Conservation (phyloP, 2,113 vertebrate genomes). For the Macrotis lagotis region DNA sequence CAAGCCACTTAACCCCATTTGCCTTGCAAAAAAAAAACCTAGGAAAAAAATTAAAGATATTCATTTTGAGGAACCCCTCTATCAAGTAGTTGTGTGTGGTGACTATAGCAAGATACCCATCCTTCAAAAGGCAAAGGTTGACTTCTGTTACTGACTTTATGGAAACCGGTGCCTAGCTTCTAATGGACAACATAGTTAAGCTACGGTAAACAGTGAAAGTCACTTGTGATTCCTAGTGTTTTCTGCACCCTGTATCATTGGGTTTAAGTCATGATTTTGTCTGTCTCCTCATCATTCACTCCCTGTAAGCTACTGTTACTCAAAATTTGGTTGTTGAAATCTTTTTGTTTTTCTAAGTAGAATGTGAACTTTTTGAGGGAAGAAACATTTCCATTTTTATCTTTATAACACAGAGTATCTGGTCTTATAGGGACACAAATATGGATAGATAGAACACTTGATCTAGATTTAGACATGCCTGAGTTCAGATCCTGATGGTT, state of each 20-base stretch:
- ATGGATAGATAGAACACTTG: no score
- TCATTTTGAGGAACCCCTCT: neutral
- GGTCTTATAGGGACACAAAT: no score
- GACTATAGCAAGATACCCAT: neutral
- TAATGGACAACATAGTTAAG: neutral
- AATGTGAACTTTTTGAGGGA: neutral
- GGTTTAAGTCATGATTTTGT: neutral
- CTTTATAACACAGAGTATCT: neutral
- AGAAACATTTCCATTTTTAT: neutral
- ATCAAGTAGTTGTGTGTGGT: neutral
- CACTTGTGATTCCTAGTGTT: neutral
- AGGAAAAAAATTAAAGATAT: no score
- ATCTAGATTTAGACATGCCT: no score
- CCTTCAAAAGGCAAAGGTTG: neutral
- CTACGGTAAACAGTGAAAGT: neutral
- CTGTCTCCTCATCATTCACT: neutral
- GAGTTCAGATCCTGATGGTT: no score
- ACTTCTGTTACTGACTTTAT: neutral
- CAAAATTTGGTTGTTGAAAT: neutral
- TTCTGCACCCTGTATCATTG: neutral
- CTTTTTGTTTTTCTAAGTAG: neutral
- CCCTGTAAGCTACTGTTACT: neutral
- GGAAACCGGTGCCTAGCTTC: neutral
- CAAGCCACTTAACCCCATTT: no score
- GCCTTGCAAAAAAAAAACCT: no score